These are phyloP conservation scores for human (Homo sapiens) DNA, from an alignment of 2,113 vertebrate genomes.

Conservation along the genomic window GRCh38 chr6:116144501-116145000, in stretches of 20 bases:
- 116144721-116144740: neutral
- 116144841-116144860: neutral
- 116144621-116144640: constrained; percentile 35
- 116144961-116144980: neutral
- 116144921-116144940: constrained; percentile 32
- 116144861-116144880: neutral
- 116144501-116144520: neutral
- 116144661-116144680: constrained; percentile 34
- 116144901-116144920: neutral
- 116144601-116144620: constrained; percentile 65
- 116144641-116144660: constrained; percentile 2
- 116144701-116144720: neutral
- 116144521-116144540: neutral
- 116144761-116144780: neutral
- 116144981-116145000: neutral
- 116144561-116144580: constrained; percentile 54
- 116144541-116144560: constrained; percentile 40
- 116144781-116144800: neutral
- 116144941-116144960: neutral
- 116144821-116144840: neutral
- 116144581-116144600: constrained; percentile 59
- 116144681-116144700: neutral
- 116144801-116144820: neutral
- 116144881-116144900: neutral
- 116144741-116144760: constrained; percentile 18